These are phyloP conservation scores for Doryteuthis pealeii DNA, from an alignment of 1,140 invertebrate genomes.

Conservation along the genomic window DNA sequence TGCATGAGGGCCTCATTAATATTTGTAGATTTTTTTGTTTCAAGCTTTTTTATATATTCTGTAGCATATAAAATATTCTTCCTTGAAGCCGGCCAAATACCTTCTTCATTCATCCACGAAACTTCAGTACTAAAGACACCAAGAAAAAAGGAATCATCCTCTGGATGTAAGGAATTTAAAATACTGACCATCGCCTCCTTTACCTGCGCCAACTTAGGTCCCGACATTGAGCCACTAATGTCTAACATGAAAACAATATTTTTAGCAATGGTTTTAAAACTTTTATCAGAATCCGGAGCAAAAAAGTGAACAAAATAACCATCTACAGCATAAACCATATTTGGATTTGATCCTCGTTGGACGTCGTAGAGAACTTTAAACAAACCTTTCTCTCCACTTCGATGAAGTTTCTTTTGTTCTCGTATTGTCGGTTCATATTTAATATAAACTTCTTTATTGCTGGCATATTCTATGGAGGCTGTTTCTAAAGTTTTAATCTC, in stretches of 20 bases:
- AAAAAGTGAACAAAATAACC: conserved; percentile 8
- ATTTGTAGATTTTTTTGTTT: neutral
- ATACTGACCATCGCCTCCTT: neutral
- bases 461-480: neutral
- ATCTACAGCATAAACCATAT: conserved; percentile 1
- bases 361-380: neutral
- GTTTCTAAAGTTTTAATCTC: neutral
- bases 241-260: conserved; percentile 6
- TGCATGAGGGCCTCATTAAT: neutral
- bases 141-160: neutral
- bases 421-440: neutral
- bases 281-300: neutral
- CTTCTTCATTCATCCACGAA: neutral
- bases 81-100: neutral
- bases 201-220: neutral
- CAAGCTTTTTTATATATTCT: neutral
- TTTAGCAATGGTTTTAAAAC: neutral
- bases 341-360: neutral
- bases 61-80: neutral
- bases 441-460: conserved; percentile 1
- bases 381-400: neutral
- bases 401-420: neutral
- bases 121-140: neutral
- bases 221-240: neutral
- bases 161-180: neutral